These are phyloP conservation scores for Ceratotherium simum DNA, from an alignment of 2,113 vertebrate genomes.

Conservation along the genomic window DNA sequence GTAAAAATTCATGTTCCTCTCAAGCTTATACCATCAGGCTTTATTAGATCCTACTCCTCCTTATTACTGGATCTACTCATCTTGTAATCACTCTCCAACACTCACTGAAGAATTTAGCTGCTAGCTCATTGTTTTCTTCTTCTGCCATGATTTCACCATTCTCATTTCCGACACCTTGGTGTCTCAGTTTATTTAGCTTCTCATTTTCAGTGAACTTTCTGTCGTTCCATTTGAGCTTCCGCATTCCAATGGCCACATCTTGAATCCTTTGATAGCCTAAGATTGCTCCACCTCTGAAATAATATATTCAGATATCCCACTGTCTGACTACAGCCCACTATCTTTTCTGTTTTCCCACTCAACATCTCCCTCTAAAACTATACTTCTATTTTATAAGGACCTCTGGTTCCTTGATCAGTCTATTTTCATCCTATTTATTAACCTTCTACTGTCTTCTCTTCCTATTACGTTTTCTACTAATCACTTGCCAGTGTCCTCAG, in stretches of 20 bases:
- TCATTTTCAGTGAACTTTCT: neutral
- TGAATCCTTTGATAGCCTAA: neutral
- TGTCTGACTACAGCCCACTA: neutral
- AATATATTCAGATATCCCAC: neutral
- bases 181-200: neutral
- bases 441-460: neutral
- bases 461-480: neutral
- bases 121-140: neutral
- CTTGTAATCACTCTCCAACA: neutral
- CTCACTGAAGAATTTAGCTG: neutral
- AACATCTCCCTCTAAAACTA: neutral
- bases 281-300: neutral
- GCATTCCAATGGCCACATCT: neutral
- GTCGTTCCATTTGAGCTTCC: neutral
- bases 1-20: neutral
- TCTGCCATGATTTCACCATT: neutral
- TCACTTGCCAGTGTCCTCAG: neutral
- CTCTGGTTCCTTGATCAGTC: neutral
- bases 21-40: neutral
- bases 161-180: neutral
- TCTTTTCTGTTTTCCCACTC: neutral
- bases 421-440: neutral
- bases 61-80: neutral
- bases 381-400: neutral
- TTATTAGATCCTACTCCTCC: neutral